Conservation (phyloP, 1,140 invertebrate genomes). For the Marisa cornuarietis region DNA sequence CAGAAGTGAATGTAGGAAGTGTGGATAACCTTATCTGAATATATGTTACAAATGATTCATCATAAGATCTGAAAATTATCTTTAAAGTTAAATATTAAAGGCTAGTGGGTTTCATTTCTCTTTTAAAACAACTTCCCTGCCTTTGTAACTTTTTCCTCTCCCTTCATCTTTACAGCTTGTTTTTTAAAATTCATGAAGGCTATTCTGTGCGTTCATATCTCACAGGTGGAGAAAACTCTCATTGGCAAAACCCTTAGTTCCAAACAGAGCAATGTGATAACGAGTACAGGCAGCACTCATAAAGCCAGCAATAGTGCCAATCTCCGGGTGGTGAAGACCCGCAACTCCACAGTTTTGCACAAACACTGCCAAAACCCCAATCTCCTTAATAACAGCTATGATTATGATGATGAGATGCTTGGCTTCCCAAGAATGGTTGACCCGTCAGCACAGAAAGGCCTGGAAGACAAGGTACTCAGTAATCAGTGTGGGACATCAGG, state of each 20-base stretch:
- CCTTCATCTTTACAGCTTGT: neutral
- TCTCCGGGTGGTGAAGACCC: slow-evolving; percentile 4
- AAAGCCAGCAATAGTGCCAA: neutral
- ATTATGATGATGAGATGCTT: slow-evolving; percentile 16
- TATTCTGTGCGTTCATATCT: too few relatives aligned
- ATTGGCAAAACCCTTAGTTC: slow-evolving; percentile 21
- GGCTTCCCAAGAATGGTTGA: neutral
- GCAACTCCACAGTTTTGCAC: neutral
- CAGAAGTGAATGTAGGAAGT: too few relatives aligned
- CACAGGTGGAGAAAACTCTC: slow-evolving; percentile 27
- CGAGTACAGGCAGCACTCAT: neutral
- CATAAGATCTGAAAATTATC: neutral
- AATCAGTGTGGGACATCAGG: slow-evolving; percentile 16
- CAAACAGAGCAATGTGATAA: slow-evolving; percentile 6
- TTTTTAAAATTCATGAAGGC: neutral
- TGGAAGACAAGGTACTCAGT: neutral
- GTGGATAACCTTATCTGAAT: neutral
- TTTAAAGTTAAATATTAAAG: too few relatives aligned
- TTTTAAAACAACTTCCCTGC: neutral
- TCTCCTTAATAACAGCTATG: slow-evolving; percentile 30
- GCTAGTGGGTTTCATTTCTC: too few relatives aligned
- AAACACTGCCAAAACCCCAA: slow-evolving; percentile 19
- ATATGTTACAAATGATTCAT: neutral
- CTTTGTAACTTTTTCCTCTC: neutral
- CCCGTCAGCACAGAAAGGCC: neutral